Percentiles rank a stretch among this genome's conserved stretches.
These are phyloP conservation scores for Acanthoscelides obtectus DNA, from an alignment of 2,888 invertebrate species.

Conservation along the genomic window DNA sequence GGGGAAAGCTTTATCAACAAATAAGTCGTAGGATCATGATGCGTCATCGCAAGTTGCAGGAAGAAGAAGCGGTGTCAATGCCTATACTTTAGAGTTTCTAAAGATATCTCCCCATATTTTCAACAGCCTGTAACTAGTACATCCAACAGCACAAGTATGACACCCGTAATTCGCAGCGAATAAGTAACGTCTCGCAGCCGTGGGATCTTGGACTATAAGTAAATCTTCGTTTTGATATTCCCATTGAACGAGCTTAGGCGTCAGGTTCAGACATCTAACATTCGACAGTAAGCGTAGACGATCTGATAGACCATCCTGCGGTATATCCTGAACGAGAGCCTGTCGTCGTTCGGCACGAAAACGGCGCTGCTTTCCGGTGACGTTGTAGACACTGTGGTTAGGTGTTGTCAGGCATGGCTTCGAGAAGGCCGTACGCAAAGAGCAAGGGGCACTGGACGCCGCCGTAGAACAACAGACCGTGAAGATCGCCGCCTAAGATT, in stretches of 20 bases:
- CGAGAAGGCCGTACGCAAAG: slow-evolving; percentile 10
- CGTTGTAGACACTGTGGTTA: slow-evolving; percentile 23
- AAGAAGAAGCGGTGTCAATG: no score
- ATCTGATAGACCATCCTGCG: not conserved
- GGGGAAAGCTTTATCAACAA: no score
- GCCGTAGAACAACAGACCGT: slow-evolving; percentile 43
- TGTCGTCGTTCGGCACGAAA: not conserved
- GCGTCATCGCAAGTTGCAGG: no score
- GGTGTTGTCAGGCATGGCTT: slow-evolving; percentile 14
- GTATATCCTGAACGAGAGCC: not conserved
- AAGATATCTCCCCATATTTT: no score
- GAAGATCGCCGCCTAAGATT: slow-evolving; percentile 50
- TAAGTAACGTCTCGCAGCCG: no score
- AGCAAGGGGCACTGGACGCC: slow-evolving; percentile 22
- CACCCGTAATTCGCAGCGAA: no score
- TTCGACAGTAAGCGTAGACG: not conserved
- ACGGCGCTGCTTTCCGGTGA: not conserved
- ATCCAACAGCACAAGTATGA: no score
- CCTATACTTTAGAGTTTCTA: no score
- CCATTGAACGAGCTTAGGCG: not conserved
- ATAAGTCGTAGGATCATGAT: no score
- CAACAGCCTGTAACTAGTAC: no score
- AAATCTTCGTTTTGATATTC: not conserved
- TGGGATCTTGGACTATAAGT: no score
- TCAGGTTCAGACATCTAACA: not conserved